Evolutionary conservation across 2,113 vertebrate species (phyloP), one percentile per base, ranked within the genome.

Genomic region (Corapipo altera): DNA sequence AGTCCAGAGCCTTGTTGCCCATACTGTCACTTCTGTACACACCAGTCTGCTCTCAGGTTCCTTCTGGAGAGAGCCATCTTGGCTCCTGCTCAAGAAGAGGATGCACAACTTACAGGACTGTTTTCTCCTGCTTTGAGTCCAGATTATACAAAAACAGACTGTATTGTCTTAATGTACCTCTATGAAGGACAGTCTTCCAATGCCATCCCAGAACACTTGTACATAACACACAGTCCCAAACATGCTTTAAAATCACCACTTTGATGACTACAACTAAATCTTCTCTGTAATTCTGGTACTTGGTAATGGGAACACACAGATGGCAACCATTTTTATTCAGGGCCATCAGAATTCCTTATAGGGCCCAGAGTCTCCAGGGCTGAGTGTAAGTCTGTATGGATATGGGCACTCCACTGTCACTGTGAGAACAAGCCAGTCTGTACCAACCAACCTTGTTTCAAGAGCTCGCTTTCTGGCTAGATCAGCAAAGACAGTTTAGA

Each of bases 331-430:
- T 59, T 52, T 66, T 65, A 33, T 12, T 62, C 21, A 18, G 77
- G 44, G 15, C 32, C 35, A 27, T 17, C 52, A 39, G 41, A 58
- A 48, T 55, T 77, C 28, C 20, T 55, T 26, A 14, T 4, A 9
- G 71, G 28, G 35, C 35, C 12, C 27, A 12, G 41, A 54, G 32
- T 27, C 58, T 61, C 39, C n/a, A 35, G 44, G 30, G 22, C 13
- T 0, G 0, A 15, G 57, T 5, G 16, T 52, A 33, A 43, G 0
- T 2, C 23, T 49, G 23, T n/a, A 12, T 12, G 41, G 65, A 17
- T 72, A n/a, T 2, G 41, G 12, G 6, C 35, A 23, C 61, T 32
- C 52, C 71, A 32, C 64, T 48, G 1, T 1, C 5, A 3, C 26
- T 33, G 21, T 6, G 27, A 70, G 24, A 74, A 64, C 27, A 37